Evolutionary conservation across 2,113 vertebrate genomes (phyloP).

Genomic region (Monarcha castaneiventris): DNA sequence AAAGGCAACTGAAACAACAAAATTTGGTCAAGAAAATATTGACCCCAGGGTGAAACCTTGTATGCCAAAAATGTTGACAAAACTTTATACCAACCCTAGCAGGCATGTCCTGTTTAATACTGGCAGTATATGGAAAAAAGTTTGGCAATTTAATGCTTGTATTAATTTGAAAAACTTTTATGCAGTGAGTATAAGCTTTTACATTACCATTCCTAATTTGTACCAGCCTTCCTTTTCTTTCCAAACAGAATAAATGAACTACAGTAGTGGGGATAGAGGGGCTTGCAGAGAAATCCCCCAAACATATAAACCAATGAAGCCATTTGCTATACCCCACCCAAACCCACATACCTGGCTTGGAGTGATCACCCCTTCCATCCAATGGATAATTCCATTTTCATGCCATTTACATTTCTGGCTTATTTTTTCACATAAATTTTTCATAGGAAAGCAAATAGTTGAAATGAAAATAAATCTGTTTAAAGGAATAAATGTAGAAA

Average conservation of each 20-base stretch:
- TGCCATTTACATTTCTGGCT: constrained; percentile 45
- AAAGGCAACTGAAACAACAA: constrained; percentile 78
- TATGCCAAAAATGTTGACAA: constrained; percentile 70
- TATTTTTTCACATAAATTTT: constrained; percentile 65
- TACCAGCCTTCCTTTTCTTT: constrained; percentile 64
- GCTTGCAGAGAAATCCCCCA: not conserved
- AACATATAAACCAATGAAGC: not conserved
- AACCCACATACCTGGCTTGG: constrained; percentile 22
- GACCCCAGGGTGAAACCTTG: constrained; percentile 55
- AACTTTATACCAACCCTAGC: constrained; percentile 66
- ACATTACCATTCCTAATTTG: constrained; percentile 75
- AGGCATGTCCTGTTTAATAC: constrained; percentile 70
- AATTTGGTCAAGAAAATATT: constrained; percentile 72
- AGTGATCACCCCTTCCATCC: not conserved
- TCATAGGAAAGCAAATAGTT: constrained; percentile 75
- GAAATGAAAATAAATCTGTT: constrained; percentile 77
- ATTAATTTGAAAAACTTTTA: constrained; percentile 71
- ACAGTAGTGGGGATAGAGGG: not conserved
- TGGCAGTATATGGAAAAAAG: constrained; percentile 59
- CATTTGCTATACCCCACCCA: constrained; percentile 26
- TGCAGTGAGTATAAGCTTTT: constrained; percentile 66
- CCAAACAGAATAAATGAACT: constrained; percentile 53
- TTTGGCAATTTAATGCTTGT: constrained; percentile 72
- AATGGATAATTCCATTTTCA: constrained; percentile 67
- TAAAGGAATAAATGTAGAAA: constrained; percentile 67